Evolutionary conservation across 2,888 invertebrate genomes (phyloP).

Genomic region (Exephanes ischioxanthus): DNA sequence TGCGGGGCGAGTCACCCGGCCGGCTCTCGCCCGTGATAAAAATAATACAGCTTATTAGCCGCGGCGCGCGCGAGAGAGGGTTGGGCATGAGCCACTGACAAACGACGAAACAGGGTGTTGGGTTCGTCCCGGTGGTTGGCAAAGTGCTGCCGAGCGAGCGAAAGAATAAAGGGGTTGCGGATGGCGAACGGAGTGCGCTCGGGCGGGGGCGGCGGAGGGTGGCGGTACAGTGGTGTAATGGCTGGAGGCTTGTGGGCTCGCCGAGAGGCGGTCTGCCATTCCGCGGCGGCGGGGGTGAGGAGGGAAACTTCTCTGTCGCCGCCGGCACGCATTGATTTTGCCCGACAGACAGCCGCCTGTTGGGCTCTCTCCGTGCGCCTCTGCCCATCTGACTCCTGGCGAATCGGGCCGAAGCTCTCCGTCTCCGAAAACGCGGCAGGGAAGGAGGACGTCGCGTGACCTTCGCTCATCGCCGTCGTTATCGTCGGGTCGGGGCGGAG

Average conservation of each 20-base stretch:
- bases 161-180: constrained; percentile 62
- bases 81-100: constrained; percentile 65
- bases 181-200: constrained; percentile 28
- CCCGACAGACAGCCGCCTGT: constrained; percentile 83
- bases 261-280: constrained; percentile 60
- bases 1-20: constrained; percentile 43
- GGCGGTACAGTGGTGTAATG: constrained; percentile 41
- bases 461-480: constrained; percentile 3
- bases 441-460: constrained; percentile 22
- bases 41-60: constrained; percentile 80
- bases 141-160: constrained; percentile 52
- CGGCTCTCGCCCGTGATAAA: constrained; percentile 72
- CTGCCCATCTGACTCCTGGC: constrained; percentile 50
- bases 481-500: not conserved
- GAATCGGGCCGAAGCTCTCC: constrained; percentile 22
- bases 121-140: constrained; percentile 46
- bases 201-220: constrained; percentile 8
- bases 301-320: constrained; percentile 80
- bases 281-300: constrained; percentile 58
- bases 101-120: constrained; percentile 52
- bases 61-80: constrained; percentile 48
- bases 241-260: constrained; percentile 65
- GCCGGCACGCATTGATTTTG: constrained; percentile 83
- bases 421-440: constrained; percentile 22
- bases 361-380: constrained; percentile 73